phyloP scores from a whole-genome alignment of 2,797 vertebrate genomes.

The Botia almorhae region DNA sequence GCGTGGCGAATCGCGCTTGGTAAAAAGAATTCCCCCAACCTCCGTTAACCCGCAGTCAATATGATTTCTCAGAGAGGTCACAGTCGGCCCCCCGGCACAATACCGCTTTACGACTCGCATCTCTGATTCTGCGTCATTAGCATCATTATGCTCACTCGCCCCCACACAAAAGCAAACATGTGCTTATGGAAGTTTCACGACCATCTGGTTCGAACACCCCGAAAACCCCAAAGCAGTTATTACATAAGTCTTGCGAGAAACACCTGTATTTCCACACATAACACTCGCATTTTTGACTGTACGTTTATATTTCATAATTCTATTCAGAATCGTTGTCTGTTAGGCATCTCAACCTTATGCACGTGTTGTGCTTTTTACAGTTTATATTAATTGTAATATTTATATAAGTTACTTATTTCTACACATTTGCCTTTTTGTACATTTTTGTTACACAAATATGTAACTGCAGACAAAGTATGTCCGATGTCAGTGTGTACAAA shows the following conservation, averaged over 20 bases:
- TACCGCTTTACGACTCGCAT: constrained; percentile 82
- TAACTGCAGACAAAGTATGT: too few relatives aligned
- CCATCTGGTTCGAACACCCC: constrained; percentile 87
- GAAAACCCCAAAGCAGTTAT: constrained; percentile 84
- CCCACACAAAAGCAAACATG: constrained; percentile 80
- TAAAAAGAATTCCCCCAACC: constrained; percentile 81
- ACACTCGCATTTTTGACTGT: constrained; percentile 70
- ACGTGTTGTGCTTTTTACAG: not conserved
- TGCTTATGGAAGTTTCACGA: constrained; percentile 78
- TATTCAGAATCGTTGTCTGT: not conserved
- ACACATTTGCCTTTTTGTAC: too few relatives aligned
- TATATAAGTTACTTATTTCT: not conserved
- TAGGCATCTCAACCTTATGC: not conserved
- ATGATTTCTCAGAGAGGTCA: constrained; percentile 81
- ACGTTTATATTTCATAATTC: not conserved
- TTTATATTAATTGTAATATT: not conserved
- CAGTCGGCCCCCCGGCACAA: constrained; percentile 77
- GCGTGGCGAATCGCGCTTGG: constrained; percentile 81
- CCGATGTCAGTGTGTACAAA: not conserved
- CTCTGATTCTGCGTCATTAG: constrained; percentile 77
- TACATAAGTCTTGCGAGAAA: constrained; percentile 78
- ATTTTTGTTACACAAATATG: too few relatives aligned
- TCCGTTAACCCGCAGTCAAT: constrained; percentile 70
- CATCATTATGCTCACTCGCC: constrained; percentile 71
- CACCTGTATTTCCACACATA: constrained; percentile 70